Percentiles rank a stretch among this genome's conserved stretches.
Conservation (phyloP, 2,113 vertebrate species). For the Neogale vison region DNA sequence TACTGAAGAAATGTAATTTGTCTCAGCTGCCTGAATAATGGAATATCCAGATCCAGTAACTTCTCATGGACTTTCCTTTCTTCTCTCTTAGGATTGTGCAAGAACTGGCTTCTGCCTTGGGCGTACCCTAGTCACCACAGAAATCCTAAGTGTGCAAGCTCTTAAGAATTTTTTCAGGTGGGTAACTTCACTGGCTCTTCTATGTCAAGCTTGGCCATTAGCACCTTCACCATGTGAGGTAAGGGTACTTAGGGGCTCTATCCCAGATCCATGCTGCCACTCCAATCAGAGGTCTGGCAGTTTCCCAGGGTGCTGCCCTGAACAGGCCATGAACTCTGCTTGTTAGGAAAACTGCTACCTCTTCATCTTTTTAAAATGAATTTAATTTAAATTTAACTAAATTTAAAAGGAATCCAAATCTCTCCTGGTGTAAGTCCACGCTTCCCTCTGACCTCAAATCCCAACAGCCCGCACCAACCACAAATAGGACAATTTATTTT, state of each 20-base stretch:
- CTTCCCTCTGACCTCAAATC: not conserved
- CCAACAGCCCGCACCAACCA: not conserved
- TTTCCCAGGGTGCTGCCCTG: not conserved
- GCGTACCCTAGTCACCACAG: not conserved
- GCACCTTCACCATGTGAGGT: not conserved
- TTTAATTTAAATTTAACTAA: too few relatives aligned
- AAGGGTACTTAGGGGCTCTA: not conserved
- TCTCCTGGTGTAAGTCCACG: not conserved
- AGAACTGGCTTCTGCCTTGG: not conserved
- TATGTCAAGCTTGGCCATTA: not conserved
- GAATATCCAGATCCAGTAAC: not conserved
- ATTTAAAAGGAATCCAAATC: not conserved
- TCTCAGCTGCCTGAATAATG: not conserved
- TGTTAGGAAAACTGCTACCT: not conserved
- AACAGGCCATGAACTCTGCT: not conserved
- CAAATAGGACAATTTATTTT: not conserved
- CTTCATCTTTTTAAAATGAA: not conserved
- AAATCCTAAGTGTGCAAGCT: not conserved
- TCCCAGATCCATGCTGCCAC: not conserved
- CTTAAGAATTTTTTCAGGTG: not conserved
- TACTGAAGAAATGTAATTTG: not conserved
- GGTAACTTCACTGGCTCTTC: not conserved
- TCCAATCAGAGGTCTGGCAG: not conserved
- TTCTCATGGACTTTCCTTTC: not conserved
- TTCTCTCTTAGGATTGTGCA: not conserved